These are phyloP conservation scores for Eupithecia centaureata DNA, from an alignment of 2,888 invertebrate genomes.

Conservation along the genomic window DNA sequence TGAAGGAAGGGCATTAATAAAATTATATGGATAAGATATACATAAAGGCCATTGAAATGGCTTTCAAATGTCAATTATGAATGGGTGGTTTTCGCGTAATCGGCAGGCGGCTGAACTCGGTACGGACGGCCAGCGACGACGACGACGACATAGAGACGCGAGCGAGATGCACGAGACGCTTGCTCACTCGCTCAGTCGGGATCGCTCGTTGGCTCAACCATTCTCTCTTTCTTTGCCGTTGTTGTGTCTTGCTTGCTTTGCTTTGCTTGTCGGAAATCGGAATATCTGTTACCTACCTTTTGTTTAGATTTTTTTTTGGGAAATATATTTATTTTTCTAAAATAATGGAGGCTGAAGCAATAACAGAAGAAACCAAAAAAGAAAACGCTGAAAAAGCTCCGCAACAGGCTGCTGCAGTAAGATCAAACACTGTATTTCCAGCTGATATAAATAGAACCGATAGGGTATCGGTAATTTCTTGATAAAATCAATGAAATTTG, in stretches of 20 bases:
- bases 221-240: neutral
- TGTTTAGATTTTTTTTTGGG: constrained; percentile 52
- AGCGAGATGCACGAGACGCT: too few relatives aligned
- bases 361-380: constrained; percentile 62
- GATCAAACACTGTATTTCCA: constrained; percentile 48
- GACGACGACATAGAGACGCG: too few relatives aligned
- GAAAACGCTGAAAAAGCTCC: constrained; percentile 58
- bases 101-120: neutral
- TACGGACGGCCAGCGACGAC: neutral
- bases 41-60: too few relatives aligned
- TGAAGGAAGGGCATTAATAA: too few relatives aligned
- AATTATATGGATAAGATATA: too few relatives aligned
- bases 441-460: constrained; percentile 74
- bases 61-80: too few relatives aligned
- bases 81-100: too few relatives aligned
- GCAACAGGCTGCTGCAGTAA: constrained; percentile 60
- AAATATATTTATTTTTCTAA: constrained; percentile 42
- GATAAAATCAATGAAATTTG: neutral
- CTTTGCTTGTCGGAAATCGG: constrained; percentile 7
- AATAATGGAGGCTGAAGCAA: constrained; percentile 71
- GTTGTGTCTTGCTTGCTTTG: neutral
- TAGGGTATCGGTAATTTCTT: constrained; percentile 65
- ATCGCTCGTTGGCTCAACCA: too few relatives aligned
- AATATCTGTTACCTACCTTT: constrained; percentile 39
- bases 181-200: too few relatives aligned